These are phyloP conservation scores for Acipenser transmontanus DNA, from an alignment of 2,797 vertebrate species.

Conservation along the genomic window DNA sequence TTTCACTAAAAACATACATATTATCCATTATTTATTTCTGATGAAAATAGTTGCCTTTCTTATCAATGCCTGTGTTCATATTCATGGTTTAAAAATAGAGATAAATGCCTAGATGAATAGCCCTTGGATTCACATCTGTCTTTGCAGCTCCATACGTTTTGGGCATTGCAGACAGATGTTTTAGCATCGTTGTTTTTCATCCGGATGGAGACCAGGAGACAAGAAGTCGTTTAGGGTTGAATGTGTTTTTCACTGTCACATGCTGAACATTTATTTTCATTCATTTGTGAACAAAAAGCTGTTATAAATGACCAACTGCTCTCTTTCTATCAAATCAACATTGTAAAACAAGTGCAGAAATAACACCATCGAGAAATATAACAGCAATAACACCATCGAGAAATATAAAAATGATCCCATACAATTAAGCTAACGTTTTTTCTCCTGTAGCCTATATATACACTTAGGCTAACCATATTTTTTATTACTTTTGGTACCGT, in stretches of 20 bases:
- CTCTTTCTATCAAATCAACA: constrained; percentile 43
- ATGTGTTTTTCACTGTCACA: constrained; percentile 56
- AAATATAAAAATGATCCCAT: constrained; percentile 9
- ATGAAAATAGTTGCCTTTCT: constrained; percentile 34
- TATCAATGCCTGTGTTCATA: constrained; percentile 54
- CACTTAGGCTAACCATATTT: neutral
- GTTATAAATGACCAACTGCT: constrained; percentile 27
- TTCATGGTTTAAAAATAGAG: constrained; percentile 60
- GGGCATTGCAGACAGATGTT: constrained; percentile 65
- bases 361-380: constrained; percentile 49
- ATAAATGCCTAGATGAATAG: constrained; percentile 57
- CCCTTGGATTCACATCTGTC: constrained; percentile 65
- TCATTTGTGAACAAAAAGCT: constrained; percentile 48
- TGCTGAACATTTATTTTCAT: constrained; percentile 60
- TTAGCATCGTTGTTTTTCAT: constrained; percentile 56
- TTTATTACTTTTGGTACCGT: neutral
- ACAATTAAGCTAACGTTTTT: constrained; percentile 1
- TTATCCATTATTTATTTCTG: constrained; percentile 18
- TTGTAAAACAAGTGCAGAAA: constrained; percentile 53
- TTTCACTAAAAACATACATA: neutral
- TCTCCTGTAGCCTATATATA: neutral
- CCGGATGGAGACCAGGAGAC: constrained; percentile 55
- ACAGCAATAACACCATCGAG: constrained; percentile 56
- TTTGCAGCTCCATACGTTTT: constrained; percentile 58
- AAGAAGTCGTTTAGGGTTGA: constrained; percentile 47